Evolutionary conservation across 2,797 vertebrate genomes (phyloP), one percentile per base, ranked within the genome.

Genomic region (Thamnophis elegans): DNA sequence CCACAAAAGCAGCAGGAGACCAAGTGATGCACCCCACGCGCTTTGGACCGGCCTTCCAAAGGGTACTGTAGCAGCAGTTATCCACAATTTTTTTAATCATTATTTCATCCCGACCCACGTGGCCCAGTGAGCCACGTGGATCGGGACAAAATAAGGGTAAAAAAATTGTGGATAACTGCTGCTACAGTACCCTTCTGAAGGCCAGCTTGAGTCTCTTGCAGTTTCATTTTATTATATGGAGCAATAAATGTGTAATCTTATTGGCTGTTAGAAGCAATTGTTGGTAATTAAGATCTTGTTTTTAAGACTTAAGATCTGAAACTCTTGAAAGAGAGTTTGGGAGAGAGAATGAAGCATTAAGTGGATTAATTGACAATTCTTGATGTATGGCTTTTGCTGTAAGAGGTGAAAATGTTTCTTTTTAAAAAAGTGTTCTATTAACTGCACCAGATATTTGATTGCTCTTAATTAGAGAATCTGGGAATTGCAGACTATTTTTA

Each of bases 401-500:
- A 59, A 47, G 36, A 36, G 28, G 47, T 85, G 13, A 82, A 65
- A 85, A 89, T 26, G 10, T 87, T 90, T 25, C 78, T 89, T 20
- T n/a, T n/a, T n/a, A n/a, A 90, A 54, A 92, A 86, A 94, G 90
- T 88, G 54, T 1, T 0, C 53, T 26, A 1, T 89, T 32, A 59
- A 20, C 36, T 13, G 20, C 60, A 58, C 60, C 16, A 89, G n/a
- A 68, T 87, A 73, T 85, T 91, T 55, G n/a, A 60, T 88, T 89
- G 65, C 54, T 55, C 4, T 0, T 12, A 73, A 89, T 51, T 14
- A 10, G 59, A 85, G 32, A 88, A 7, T 85, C 78, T 12, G 10
- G 54, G 68, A 90, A 89, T 32, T 93, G 11, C 1, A 90, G 59
- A 14, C 92, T 93, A 91, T 58, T 36, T 68, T 47, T 88, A 85